Base-by-base conservation (phyloP, 2,113 vertebrate genomes). In the Xiphorhynchus elegans region DNA sequence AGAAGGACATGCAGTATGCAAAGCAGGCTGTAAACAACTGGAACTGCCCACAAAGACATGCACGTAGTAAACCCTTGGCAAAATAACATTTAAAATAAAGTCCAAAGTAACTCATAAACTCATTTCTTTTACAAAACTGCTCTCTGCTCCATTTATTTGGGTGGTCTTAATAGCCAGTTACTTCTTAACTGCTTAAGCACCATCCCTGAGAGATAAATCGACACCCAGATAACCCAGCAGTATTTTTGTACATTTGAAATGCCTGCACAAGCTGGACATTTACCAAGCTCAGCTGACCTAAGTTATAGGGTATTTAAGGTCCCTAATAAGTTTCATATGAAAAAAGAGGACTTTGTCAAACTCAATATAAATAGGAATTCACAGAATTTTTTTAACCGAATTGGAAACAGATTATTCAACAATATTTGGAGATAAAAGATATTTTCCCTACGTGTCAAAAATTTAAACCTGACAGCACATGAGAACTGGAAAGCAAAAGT, bases 281-380 rank as follows among this genome's bases (percentile, higher is more conserved):
- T 67, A 75, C 25, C 5, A 6, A 91, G 46, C 29, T 83, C 52
- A 79, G 87, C 62, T 95, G 81, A 94, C 44, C 35, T 64, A 85
- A 91, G 84, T 84, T 73, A 75, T 50, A 67, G 58, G 52, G 60
- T 72, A 78, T 90, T 94, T 91, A 68, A 89, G 33, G 58, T 89
- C 29, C 9, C 35, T 94, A 78, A 93, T 91, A 89, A 21, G 8
- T 91, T 94, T 93, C 73, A 77, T 67, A 81, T 70, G 87, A 91
- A 66, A 66, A 89, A 87, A 89, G 69, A 89, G 59, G 47, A 82
- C 81, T 95, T 95, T 91, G 42, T 91, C 69, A 91, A 93, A 78
- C 26, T 37, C 31, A 84, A 67, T 94, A 78, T 66, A 39, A 94
- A 84, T 35, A 95, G 60, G 74, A 91, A 96, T 86, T 93, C 35